A percentile compares a stretch with the other conserved stretches of the same genome.
These are phyloP conservation scores for Synanthedon andrenaeformis DNA, from an alignment of 2,888 invertebrate species.

Conservation along the genomic window DNA sequence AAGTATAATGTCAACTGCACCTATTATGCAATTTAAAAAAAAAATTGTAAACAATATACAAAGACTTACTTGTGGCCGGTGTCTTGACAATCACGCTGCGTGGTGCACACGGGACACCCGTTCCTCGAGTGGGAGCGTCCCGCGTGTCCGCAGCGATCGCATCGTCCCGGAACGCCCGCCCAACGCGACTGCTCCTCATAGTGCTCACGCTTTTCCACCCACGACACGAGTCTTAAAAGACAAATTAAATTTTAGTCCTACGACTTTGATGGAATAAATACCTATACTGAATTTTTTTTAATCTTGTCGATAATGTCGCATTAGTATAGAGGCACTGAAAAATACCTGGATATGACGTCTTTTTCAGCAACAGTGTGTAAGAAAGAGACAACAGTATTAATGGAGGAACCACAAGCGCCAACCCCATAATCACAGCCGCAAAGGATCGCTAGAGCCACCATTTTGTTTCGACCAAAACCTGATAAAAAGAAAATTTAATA, in stretches of 20 bases:
- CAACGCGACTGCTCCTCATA: slow-evolving; percentile 68
- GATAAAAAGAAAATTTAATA: slow-evolving; percentile 5
- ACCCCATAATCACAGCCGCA: slow-evolving; percentile 90
- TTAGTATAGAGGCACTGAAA: no score
- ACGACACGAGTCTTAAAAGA: slow-evolving; percentile 67
- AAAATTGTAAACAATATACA: not conserved
- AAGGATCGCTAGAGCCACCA: slow-evolving; percentile 85
- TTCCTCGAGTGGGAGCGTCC: slow-evolving; percentile 75
- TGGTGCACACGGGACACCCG: slow-evolving; percentile 76
- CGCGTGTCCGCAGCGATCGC: slow-evolving; percentile 78
- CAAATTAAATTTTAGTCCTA: not conserved
- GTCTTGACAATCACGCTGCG: slow-evolving; percentile 72
- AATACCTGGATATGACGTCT: slow-evolving; percentile 73
- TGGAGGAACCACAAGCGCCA: slow-evolving; percentile 81
- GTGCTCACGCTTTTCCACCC: slow-evolving; percentile 68
- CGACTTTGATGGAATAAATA: not conserved
- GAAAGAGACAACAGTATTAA: slow-evolving; percentile 75
- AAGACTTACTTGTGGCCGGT: slow-evolving; percentile 70
- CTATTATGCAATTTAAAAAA: no score
- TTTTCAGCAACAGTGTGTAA: slow-evolving; percentile 73
- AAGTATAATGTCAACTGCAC: no score
- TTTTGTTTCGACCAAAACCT: slow-evolving; percentile 83
- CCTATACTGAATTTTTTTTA: no score
- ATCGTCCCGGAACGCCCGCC: slow-evolving; percentile 71
- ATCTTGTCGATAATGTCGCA: no score